A percentile compares a stretch with the other conserved stretches of the same genome.
Evolutionary conservation across 1,140 invertebrate genomes (phyloP).

Genomic region (Trichogramma pretiosum): DNA sequence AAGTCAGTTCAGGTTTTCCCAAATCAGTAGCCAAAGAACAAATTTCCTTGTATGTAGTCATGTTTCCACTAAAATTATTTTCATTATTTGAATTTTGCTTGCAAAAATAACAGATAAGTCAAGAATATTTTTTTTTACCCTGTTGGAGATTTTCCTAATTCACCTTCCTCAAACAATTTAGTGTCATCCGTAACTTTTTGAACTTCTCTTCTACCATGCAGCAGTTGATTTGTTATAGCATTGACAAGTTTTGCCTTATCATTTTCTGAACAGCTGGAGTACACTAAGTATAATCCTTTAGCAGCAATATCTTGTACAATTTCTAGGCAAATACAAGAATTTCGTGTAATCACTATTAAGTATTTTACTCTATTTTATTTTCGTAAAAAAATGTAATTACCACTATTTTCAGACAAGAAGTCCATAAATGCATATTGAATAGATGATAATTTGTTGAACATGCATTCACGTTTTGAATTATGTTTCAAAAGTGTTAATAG

Average conservation of each 20-base stretch:
- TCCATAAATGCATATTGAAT: conserved; percentile 82
- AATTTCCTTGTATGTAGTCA: conserved; percentile 89
- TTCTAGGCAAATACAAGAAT: conserved; percentile 51
- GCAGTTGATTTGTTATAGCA: conserved; percentile 72
- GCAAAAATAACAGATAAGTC: neutral
- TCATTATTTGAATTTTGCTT: neutral
- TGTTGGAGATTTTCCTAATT: conserved; percentile 73
- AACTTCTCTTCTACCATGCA: conserved; percentile 62
- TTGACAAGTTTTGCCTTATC: conserved; percentile 64
- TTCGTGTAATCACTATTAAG: too few relatives aligned
- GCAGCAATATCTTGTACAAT: conserved; percentile 87
- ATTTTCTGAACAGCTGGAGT: conserved; percentile 66
- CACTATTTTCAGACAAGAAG: conserved; percentile 80
- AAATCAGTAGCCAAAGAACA: conserved; percentile 87
- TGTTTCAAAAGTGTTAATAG: conserved; percentile 72
- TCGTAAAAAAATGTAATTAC: conserved; percentile 43
- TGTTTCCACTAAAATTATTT: conserved; percentile 54
- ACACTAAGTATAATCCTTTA: conserved; percentile 81
- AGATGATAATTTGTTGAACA: conserved; percentile 56
- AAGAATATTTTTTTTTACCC: conserved; percentile 50
- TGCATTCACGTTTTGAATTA: conserved; percentile 58
- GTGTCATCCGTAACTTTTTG: conserved; percentile 71
- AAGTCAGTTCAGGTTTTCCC: conserved; percentile 88
- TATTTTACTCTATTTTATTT: too few relatives aligned
- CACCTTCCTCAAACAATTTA: conserved; percentile 79